Evolutionary conservation across 2,113 vertebrate species (phyloP).

Genomic region (Pteronura brasiliensis): DNA sequence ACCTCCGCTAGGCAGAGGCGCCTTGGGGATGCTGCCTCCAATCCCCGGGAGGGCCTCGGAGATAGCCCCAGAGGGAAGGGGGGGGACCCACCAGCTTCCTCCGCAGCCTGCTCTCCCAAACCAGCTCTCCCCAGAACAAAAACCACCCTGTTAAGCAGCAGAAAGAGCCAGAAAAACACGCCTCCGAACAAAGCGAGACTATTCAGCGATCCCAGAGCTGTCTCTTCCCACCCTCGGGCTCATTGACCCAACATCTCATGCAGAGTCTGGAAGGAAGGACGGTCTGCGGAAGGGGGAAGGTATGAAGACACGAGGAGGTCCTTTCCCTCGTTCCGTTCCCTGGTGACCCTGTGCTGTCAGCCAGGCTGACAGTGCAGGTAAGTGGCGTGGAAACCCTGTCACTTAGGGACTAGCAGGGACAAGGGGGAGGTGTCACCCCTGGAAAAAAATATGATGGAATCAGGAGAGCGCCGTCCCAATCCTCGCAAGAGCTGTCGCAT

Average conservation of each 20-base stretch:
- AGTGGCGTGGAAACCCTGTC: background rate
- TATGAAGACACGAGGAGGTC: background rate
- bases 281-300: background rate
- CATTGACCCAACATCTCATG: background rate
- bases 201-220: background rate
- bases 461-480: too few species aligned
- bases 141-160: constrained; percentile 30
- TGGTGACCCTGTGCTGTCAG: background rate
- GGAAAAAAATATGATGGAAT: background rate
- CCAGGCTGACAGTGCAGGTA: background rate
- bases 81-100: background rate
- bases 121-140: constrained; percentile 50
- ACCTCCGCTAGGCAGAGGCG: background rate
- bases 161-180: constrained; percentile 43
- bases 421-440: accelerated
- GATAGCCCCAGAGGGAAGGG: background rate
- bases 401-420: background rate
- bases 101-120: constrained; percentile 14
- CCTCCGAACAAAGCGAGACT: constrained; percentile 45
- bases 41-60: background rate
- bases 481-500: background rate
- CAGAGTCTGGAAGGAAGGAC: constrained; percentile 20
- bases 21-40: background rate
- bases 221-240: background rate
- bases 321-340: background rate